Evolutionary conservation across 2,113 vertebrate genomes (phyloP).

Genomic region (Poeciliopsis prolifica): DNA sequence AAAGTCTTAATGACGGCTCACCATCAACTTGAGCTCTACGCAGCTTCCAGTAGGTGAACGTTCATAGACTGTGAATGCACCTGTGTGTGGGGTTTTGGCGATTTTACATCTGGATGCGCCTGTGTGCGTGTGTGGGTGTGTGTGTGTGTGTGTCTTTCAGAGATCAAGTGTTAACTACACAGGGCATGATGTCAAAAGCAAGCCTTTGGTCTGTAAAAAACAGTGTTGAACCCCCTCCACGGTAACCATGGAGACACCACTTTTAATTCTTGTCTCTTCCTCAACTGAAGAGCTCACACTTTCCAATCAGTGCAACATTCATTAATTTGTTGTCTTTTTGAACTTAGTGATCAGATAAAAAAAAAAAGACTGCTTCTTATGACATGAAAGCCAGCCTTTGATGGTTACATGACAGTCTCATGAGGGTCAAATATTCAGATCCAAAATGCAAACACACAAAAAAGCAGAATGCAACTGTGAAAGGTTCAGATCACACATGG

Average conservation of each 20-base stretch:
- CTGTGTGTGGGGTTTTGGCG: constrained; percentile 14
- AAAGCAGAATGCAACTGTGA: background rate
- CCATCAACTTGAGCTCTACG: constrained; percentile 50
- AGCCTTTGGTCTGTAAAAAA: constrained; percentile 62
- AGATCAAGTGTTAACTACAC: constrained; percentile 75
- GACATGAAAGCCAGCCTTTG: background rate
- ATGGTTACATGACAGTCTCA: background rate
- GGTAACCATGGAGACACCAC: constrained; percentile 72
- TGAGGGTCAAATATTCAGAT: background rate
- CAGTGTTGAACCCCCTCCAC: constrained; percentile 51
- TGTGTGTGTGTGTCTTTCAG: constrained; percentile 47
- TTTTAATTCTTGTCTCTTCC: constrained; percentile 50
- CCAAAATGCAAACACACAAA: background rate
- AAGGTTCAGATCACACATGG: background rate
- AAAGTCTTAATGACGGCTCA: constrained; percentile 73
- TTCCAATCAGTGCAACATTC: constrained; percentile 34
- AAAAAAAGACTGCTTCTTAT: background rate
- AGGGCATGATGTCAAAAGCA: constrained; percentile 66
- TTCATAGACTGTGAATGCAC: constrained; percentile 21
- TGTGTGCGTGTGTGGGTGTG: constrained; percentile 2
- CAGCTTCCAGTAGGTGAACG: constrained; percentile 30
- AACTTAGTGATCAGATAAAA: background rate
- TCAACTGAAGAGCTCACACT: constrained; percentile 37
- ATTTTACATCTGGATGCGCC: constrained; percentile 42
- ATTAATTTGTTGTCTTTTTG: constrained; percentile 32